Percentiles rank a stretch among this genome's conserved stretches.
Conservation (phyloP, 2,797 vertebrate genomes). For the Cirrhinus molitorella region DNA sequence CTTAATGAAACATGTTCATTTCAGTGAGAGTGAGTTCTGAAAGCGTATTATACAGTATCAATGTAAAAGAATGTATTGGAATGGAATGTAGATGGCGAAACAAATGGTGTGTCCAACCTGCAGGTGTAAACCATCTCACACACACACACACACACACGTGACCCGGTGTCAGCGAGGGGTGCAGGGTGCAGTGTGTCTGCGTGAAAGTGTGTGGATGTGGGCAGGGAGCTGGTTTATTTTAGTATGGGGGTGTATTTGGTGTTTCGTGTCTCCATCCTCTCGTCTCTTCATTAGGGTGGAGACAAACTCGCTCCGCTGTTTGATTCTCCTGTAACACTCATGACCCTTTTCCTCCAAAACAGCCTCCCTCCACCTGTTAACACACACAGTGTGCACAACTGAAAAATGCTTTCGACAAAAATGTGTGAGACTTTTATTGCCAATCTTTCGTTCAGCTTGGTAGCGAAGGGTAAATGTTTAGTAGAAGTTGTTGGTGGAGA, state of each 20-base stretch:
- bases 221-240: conserved; percentile 55
- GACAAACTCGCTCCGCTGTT: conserved; percentile 63
- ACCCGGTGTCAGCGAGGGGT: conserved; percentile 54
- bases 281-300: conserved; percentile 75
- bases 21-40: not conserved
- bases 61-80: not conserved
- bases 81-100: not conserved
- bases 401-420: not conserved
- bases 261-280: conserved; percentile 74
- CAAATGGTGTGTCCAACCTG: not conserved
- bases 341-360: conserved; percentile 28
- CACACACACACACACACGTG: conserved; percentile 17
- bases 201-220: conserved; percentile 49
- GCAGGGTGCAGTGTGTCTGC: not conserved
- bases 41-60: not conserved
- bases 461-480: not conserved
- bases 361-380: conserved; percentile 19
- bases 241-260: conserved; percentile 59
- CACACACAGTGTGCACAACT: conserved; percentile 18
- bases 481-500: conserved; percentile 24
- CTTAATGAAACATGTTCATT: not conserved
- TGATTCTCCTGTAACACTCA: conserved; percentile 56
- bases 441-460: not conserved
- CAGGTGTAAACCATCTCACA: conserved; percentile 38
- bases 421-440: not conserved